Base-by-base conservation (phyloP, 2,888 invertebrate genomes). In the Drosophila percnosoma region DNA sequence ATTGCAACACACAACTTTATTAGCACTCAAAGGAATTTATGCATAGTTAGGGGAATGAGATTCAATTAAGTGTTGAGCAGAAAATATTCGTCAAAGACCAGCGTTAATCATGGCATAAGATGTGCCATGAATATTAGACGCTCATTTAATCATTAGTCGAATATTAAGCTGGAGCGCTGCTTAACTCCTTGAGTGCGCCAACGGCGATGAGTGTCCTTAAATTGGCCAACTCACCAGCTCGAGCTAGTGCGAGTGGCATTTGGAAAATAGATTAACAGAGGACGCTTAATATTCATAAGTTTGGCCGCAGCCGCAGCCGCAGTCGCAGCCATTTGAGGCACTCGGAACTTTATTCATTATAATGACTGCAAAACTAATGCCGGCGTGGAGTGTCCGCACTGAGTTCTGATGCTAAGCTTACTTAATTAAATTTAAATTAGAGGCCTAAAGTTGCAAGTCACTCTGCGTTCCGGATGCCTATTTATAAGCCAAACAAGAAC, bases 361-460 rank as follows among this genome's bases (percentile, higher is more conserved):
- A 82, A 87, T 74, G 82, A 80, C 74, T 36, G 53, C 66, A 73
- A 77, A 84, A 81, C 84, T 85, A 82, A 82, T 66, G 70, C 62
- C 61, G 69, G 67, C 64, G 62, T 31, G 21, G 29, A 80, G 80
- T 73, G 82, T 8, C 45, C 24, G 45, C 27, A 15, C 15, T 45
- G 24, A 45, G 45, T 15, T 24, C 45, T 24, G 24, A 24, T 24
- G 45, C 45, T 24, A 24, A 80, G 80, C 70, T 82, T 80, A 86
- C 90, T 89, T 89, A 90, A 90, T 89, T 89, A 90, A 86, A 89
- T 84, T 87, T 86, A 86, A 89, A 89, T 89, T 83, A 90, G 79
- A 82, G 84, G 87, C 78, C 87, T 82, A 82, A 86, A 87, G 76
- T 83, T 85, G 82, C 82, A 80, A 83, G 85, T 82, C 87, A 83